A percentile compares a stretch with the other conserved stretches of the same genome.
Evolutionary conservation across 2,888 invertebrate genomes (phyloP).

Genomic region (Parelbella ahira): DNA sequence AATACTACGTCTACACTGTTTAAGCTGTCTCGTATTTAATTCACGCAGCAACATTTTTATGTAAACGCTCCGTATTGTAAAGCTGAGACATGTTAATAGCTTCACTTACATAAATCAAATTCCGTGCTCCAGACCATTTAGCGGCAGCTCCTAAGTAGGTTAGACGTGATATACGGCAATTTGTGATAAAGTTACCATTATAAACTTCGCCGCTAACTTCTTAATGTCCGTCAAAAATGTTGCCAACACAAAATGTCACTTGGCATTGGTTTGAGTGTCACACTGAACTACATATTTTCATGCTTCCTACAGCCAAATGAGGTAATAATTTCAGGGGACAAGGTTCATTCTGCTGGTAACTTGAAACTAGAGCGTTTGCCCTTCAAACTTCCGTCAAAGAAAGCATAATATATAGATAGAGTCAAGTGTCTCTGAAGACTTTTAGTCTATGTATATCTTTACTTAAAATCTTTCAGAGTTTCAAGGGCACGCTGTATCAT

Average conservation of each 20-base stretch:
- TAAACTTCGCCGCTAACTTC: constrained; percentile 30
- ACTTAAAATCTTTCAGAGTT: constrained; percentile 20
- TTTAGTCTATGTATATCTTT: constrained; percentile 16
- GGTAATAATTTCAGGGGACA: constrained; percentile 39
- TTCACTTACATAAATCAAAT: constrained; percentile 24
- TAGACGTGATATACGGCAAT: constrained; percentile 39
- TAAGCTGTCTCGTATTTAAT: too few species aligned
- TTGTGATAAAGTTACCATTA: constrained; percentile 31
- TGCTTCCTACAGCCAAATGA: constrained; percentile 39
- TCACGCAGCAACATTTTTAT: too few species aligned
- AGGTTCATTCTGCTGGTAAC: constrained; percentile 14
- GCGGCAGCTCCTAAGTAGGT: constrained; percentile 33
- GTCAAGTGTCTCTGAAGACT: constrained; percentile 19
- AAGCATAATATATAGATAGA: constrained; percentile 15
- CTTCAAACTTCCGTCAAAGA: constrained; percentile 16
- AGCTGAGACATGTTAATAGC: constrained; percentile 16
- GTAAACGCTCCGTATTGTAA: not conserved
- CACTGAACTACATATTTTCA: constrained; percentile 37
- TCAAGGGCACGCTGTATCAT: constrained; percentile 17
- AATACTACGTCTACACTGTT: too few species aligned
- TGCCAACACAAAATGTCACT: constrained; percentile 45
- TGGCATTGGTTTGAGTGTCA: constrained; percentile 49
- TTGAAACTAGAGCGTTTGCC: constrained; percentile 9
- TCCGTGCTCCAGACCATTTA: constrained; percentile 36
- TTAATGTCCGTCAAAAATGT: constrained; percentile 41